Evolutionary conservation across 2,113 vertebrate species (phyloP).

Genomic region (Monarcha castaneiventris): DNA sequence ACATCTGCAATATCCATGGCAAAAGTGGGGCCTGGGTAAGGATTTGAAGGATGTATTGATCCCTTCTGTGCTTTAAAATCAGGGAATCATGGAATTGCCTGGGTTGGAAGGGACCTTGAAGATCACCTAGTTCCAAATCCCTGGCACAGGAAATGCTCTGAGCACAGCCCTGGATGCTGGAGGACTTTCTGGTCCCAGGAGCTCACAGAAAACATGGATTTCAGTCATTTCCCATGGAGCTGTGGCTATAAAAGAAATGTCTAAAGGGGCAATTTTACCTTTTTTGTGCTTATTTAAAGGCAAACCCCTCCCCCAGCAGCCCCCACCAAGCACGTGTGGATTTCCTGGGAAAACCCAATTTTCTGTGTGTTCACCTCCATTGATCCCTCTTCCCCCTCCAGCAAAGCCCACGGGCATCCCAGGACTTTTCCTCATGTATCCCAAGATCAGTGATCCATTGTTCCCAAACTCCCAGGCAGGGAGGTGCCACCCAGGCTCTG

Average conservation of each 20-base stretch:
- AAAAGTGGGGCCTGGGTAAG: background rate
- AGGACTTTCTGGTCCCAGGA: background rate
- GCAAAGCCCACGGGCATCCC: background rate
- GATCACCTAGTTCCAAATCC: background rate
- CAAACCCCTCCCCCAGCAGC: background rate
- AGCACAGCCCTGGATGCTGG: background rate
- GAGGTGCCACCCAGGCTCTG: background rate
- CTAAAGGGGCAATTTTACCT: background rate
- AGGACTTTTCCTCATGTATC: background rate
- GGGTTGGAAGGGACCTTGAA: background rate
- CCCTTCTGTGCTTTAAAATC: background rate
- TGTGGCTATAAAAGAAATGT: background rate
- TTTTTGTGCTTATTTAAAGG: background rate
- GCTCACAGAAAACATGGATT: background rate
- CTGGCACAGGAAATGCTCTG: background rate
- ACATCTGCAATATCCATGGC: background rate
- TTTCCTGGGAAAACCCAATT: background rate
- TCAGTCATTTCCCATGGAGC: background rate
- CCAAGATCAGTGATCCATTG: background rate
- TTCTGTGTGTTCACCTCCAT: too few species aligned
- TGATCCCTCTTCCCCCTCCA: background rate
- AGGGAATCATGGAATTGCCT: background rate
- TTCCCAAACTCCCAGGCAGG: background rate
- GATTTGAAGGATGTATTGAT: background rate
- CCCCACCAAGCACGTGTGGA: background rate